A percentile compares a stretch with the other conserved stretches of the same genome.
phyloP scores from a whole-genome alignment of 1,140 invertebrate species.

The Lethocerus indicus region DNA sequence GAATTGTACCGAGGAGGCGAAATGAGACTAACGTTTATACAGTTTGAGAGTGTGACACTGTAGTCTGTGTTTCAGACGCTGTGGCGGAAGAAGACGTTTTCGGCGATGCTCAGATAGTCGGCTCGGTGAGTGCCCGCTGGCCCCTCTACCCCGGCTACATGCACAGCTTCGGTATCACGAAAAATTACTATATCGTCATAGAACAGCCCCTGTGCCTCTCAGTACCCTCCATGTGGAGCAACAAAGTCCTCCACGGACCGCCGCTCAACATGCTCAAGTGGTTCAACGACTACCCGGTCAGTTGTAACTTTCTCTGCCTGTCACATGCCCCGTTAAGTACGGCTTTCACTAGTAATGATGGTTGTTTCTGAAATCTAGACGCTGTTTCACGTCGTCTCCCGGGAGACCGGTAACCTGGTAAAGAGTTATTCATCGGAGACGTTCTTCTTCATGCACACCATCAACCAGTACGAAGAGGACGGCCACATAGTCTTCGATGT shows the following conservation, averaged over 20 bases:
- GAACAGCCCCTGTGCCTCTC: constrained; percentile 68
- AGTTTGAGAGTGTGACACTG: too few species aligned
- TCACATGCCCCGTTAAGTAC: too few species aligned
- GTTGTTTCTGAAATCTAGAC: too few species aligned
- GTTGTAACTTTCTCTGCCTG: too few species aligned
- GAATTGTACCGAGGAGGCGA: too few species aligned
- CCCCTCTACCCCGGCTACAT: constrained; percentile 63
- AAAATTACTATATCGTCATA: constrained; percentile 66
- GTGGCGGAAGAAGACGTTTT: too few species aligned
- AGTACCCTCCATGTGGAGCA: constrained; percentile 33
- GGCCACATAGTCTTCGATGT: constrained; percentile 58
- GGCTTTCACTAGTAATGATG: too few species aligned
- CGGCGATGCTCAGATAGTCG: constrained; percentile 12
- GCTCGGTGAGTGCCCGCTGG: constrained; percentile 47
- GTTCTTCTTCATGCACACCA: constrained; percentile 77
- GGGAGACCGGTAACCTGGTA: constrained; percentile 36
- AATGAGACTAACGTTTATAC: too few species aligned
- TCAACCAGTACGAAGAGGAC: constrained; percentile 62
- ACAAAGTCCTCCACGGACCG: constrained; percentile 42
- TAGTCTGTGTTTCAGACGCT: too few species aligned
- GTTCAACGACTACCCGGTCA: too few species aligned
- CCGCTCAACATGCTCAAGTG: constrained; percentile 45
- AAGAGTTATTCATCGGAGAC: constrained; percentile 46
- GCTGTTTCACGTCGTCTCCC: constrained; percentile 50
- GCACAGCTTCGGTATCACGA: constrained; percentile 78